Evolutionary conservation across 2,113 vertebrate genomes (phyloP).

Genomic region (Corydoras sp.): DNA sequence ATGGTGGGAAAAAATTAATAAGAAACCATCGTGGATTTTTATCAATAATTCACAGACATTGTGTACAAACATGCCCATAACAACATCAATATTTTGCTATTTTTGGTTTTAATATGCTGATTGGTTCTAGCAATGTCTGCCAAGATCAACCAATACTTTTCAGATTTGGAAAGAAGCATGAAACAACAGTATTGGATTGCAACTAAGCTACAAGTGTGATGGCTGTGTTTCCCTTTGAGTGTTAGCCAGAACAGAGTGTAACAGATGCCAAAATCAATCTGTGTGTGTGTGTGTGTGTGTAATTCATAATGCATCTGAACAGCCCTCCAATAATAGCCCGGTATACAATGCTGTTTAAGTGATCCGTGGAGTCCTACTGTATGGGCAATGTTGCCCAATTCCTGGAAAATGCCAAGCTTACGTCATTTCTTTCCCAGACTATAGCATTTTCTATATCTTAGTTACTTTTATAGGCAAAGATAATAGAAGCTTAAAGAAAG

Average conservation of each 20-base stretch:
- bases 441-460: too few species aligned
- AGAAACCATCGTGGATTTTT: too few species aligned
- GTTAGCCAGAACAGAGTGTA: constrained; percentile 24
- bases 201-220: constrained; percentile 30
- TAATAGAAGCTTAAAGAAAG: not conserved
- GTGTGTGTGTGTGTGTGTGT: constrained; percentile 30
- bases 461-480: not conserved
- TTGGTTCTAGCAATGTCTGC: constrained; percentile 11
- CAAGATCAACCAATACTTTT: constrained; percentile 19
- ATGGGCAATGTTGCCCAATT: constrained; percentile 14
- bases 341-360: constrained; percentile 17
- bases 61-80: not conserved
- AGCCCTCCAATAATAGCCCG: constrained; percentile 33
- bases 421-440: constrained; percentile 1
- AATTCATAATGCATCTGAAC: constrained; percentile 37
- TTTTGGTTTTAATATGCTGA: constrained; percentile 12
- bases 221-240: constrained; percentile 33
- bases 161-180: constrained; percentile 20
- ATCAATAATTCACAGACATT: too few species aligned
- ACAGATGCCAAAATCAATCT: constrained; percentile 40
- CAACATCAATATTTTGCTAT: constrained; percentile 22
- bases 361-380: constrained; percentile 20
- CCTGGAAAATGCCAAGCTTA: constrained; percentile 11
- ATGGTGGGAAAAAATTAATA: too few species aligned
- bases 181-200: constrained; percentile 26